Evolutionary conservation across 2,113 vertebrate genomes (phyloP).

Genomic region (Seriola dumerili): DNA sequence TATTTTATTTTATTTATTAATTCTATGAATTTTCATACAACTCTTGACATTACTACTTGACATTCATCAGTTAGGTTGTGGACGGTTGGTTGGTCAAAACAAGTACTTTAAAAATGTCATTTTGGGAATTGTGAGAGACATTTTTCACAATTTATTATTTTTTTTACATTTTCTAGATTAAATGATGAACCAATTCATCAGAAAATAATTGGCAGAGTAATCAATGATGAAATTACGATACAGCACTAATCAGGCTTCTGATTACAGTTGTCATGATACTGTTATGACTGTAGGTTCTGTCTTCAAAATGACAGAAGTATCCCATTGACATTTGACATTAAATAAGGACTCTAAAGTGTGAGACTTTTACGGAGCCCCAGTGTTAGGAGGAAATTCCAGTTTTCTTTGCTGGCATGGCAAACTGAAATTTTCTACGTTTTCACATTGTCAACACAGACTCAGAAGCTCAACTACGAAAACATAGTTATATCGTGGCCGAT

Average conservation of each 20-base stretch:
- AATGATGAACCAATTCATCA: neutral
- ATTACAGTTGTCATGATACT: neutral
- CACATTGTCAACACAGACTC: neutral
- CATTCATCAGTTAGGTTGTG: no score
- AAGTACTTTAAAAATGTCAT: neutral
- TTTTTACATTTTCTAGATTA: neutral
- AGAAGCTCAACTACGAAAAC: neutral
- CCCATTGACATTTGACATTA: neutral
- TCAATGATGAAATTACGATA: neutral
- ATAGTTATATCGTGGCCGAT: accelerated
- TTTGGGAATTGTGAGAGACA: no score
- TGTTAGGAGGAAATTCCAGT: conserved; percentile 40
- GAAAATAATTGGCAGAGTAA: neutral
- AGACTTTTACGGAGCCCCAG: conserved; percentile 16
- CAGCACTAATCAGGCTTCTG: neutral
- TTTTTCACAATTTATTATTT: no score
- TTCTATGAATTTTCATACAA: no score
- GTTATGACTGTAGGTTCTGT: neutral
- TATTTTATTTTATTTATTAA: no score
- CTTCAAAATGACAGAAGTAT: neutral
- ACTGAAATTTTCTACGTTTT: neutral
- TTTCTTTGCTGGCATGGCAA: neutral
- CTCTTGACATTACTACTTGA: no score
- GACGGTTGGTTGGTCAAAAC: neutral
- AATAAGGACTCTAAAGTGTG: neutral